Base-by-base conservation (phyloP, 2,888 invertebrate species). In the Boloria selene region DNA sequence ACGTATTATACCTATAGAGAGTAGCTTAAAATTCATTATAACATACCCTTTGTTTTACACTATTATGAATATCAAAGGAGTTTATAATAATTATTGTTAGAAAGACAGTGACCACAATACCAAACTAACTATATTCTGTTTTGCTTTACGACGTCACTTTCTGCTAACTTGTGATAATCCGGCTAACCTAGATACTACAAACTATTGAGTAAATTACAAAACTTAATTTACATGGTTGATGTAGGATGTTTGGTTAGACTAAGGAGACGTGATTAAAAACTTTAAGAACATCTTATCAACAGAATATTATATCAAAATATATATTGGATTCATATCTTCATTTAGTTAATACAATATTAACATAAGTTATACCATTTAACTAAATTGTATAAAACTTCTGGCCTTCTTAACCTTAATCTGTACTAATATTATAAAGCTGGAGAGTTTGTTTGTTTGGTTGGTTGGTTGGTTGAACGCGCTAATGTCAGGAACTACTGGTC, bases 151-250 rank as follows among this genome's bases (percentile, higher is more conserved):
- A 51, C 26, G 1, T 13, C 51, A 14, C 22, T 51, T 14, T 14
- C 3, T 38, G 10, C 31, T 22, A 51, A 14, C 14, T 14, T 51
- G 1, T 14, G 10, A 49, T 49, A 49, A 50, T 50, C 49, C 18
- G 49, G 18, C 18, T 50, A 17, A 50, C 52, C 13, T 52, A 54
- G 16, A 54, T 54, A 54, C 17, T 18, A 18, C 18, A 18, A 55
- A 55, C 55, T 55, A 44, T 55, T 14, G 55, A 55, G 42, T 44
- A 44, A 55, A 55, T 55, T 18, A 55, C 44, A 18, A 55, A 55
- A 44, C 44, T 55, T 55, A 2, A 55, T 55, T 55, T 44, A 44
- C 42, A 55, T 55, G 44, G 13, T 55, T 55, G 14, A 55, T 18
- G 55, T 55, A 55, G 44, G 44, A 55, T 44, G 55, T 42, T 13